Conservation (phyloP, 2,797 vertebrate genomes). For the Hydrocynus forskahlii region DNA sequence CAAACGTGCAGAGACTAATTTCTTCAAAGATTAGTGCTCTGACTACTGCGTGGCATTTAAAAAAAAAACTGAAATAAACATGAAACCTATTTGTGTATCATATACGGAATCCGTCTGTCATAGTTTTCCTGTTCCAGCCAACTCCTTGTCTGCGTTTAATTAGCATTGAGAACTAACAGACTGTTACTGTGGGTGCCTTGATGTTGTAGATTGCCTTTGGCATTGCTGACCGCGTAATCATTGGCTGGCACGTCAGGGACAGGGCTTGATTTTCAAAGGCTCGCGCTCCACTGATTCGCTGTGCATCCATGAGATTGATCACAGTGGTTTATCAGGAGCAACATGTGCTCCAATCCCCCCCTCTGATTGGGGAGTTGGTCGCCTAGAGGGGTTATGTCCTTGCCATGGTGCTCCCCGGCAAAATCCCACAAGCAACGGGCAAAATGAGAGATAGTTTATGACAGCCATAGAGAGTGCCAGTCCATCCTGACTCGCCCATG, state of each 20-base stretch:
- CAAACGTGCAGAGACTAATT: neutral
- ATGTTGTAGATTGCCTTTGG: slow-evolving; percentile 82
- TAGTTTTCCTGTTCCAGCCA: slow-evolving; percentile 68
- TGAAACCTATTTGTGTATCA: slow-evolving; percentile 43
- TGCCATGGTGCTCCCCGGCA: slow-evolving; percentile 68
- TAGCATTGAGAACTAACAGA: slow-evolving; percentile 79
- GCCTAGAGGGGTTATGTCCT: slow-evolving; percentile 77
- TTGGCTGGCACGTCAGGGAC: slow-evolving; percentile 81
- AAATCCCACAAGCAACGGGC: slow-evolving; percentile 61
- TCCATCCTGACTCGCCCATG: slow-evolving; percentile 73
- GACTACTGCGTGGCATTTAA: neutral
- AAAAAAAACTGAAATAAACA: neutral
- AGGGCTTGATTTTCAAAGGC: slow-evolving; percentile 85
- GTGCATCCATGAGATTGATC: slow-evolving; percentile 86
- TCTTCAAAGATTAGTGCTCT: neutral
- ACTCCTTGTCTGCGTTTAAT: slow-evolving; percentile 79
- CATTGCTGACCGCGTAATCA: slow-evolving; percentile 83
- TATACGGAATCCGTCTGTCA: slow-evolving; percentile 60
- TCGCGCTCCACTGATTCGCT: slow-evolving; percentile 82
- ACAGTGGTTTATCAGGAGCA: slow-evolving; percentile 86
- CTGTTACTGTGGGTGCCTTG: slow-evolving; percentile 78
- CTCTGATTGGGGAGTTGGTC: slow-evolving; percentile 76
- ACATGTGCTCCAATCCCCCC: slow-evolving; percentile 78
- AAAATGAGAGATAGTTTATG: slow-evolving; percentile 63
- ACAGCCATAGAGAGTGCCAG: slow-evolving; percentile 69